These are phyloP conservation scores for Thinocorus orbignyianus DNA, from an alignment of 2,113 vertebrate genomes.

Conservation along the genomic window DNA sequence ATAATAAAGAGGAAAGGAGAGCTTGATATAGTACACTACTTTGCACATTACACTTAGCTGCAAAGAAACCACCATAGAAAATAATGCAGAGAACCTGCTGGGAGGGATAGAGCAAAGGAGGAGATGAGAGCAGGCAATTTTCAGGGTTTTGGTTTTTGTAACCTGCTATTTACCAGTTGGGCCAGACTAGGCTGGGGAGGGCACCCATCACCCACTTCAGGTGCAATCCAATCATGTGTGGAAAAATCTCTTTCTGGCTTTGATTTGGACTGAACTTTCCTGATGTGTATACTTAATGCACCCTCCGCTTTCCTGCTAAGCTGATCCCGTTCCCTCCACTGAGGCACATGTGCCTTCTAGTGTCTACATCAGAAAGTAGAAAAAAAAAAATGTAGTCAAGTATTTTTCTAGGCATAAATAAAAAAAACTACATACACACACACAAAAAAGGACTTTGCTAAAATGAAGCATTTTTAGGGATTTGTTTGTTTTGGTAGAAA, in stretches of 20 bases:
- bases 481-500: neutral
- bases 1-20: neutral
- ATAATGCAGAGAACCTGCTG: neutral
- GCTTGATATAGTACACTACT: neutral
- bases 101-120: neutral
- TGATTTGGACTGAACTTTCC: neutral
- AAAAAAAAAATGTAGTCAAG: neutral
- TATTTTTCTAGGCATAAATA: neutral
- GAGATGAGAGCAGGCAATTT: neutral
- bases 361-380: neutral
- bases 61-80: neutral
- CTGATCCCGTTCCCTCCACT: neutral
- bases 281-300: accelerated
- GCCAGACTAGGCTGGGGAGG: neutral
- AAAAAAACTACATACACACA: no score
- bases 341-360: neutral
- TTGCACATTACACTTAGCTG: neutral
- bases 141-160: neutral
- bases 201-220: neutral
- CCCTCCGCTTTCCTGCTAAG: neutral
- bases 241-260: neutral
- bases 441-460: neutral
- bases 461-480: neutral
- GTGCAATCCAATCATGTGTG: neutral
- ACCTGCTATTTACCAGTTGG: neutral